Conservation (phyloP, 1,140 invertebrate species). For the Pseudobourletiella spinata region DNA sequence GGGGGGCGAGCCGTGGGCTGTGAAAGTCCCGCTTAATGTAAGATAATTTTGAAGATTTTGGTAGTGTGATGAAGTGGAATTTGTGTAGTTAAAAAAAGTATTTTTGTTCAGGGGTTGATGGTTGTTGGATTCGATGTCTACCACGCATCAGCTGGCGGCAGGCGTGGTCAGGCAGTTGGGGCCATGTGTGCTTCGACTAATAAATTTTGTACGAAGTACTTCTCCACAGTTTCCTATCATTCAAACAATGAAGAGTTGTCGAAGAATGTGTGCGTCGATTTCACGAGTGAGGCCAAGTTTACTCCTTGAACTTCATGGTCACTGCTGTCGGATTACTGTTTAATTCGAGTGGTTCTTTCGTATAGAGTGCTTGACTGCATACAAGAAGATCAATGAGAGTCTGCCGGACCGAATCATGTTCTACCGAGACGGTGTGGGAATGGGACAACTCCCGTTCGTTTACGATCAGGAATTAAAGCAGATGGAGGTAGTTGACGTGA, state of each 20-base stretch:
- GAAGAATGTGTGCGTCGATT: slow-evolving; percentile 51
- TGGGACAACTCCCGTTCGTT: slow-evolving; percentile 46
- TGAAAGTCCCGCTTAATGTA: slow-evolving; percentile 45
- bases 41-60: slow-evolving; percentile 42
- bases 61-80: slow-evolving; percentile 60
- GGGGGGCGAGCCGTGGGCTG: slow-evolving; percentile 50
- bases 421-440: slow-evolving; percentile 44
- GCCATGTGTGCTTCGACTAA: slow-evolving; percentile 70
- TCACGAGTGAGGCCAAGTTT: slow-evolving; percentile 42
- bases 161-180: slow-evolving; percentile 54
- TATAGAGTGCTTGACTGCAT: slow-evolving; percentile 30
- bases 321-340: too few species aligned
- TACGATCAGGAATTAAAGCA: slow-evolving; percentile 40
- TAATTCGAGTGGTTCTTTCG: too few species aligned
- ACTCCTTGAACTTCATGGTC: too few species aligned
- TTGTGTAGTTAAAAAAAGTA: slow-evolving; percentile 5
- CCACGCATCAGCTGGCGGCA: slow-evolving; percentile 52
- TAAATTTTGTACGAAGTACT: slow-evolving; percentile 55
- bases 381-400: slow-evolving; percentile 33
- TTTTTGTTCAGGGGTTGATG: slow-evolving; percentile 54
- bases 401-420: slow-evolving; percentile 38
- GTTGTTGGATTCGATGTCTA: slow-evolving; percentile 79
- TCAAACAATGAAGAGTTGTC: slow-evolving; percentile 60
- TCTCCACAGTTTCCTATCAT: slow-evolving; percentile 57
- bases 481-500: not conserved